A percentile compares a stretch with the other conserved stretches of the same genome.
phyloP scores from a whole-genome alignment of 1,140 invertebrate genomes.

The Lasioglossum albipes region DNA sequence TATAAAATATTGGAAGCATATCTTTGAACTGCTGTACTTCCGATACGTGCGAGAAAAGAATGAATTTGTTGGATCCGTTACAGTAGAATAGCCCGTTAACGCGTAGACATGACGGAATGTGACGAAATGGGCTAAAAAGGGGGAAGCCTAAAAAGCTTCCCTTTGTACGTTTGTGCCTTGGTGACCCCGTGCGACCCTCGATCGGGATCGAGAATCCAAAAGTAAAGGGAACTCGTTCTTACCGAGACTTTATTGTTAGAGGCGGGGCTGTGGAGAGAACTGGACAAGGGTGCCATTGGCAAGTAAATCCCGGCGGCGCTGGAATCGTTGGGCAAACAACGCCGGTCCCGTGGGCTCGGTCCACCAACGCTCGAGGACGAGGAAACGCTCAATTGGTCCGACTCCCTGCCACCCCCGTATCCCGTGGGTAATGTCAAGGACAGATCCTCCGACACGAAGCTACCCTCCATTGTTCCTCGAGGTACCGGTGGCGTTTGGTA shows the following conservation, averaged over 20 bases:
- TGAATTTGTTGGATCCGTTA: too few species aligned
- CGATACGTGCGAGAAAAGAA: too few species aligned
- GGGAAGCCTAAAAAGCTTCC: background rate
- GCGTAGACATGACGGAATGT: too few species aligned
- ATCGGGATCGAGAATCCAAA: background rate
- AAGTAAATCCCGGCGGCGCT: constrained; percentile 78
- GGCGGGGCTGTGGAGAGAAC: constrained; percentile 75
- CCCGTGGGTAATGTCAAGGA: constrained; percentile 76
- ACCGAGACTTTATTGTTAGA: constrained; percentile 81
- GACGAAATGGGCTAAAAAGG: background rate
- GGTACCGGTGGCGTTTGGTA: constrained; percentile 82
- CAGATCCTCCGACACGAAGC: constrained; percentile 81
- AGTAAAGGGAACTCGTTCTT: constrained; percentile 58
- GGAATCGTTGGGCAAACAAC: constrained; percentile 76
- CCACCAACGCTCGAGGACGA: constrained; percentile 80
- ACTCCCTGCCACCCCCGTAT: constrained; percentile 75
- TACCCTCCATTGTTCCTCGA: constrained; percentile 80
- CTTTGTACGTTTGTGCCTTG: background rate
- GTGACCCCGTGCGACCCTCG: constrained; percentile 7
- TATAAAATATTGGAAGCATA: too few species aligned
- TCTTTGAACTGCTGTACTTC: too few species aligned
- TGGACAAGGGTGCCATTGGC: constrained; percentile 80
- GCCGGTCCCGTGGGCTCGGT: constrained; percentile 78
- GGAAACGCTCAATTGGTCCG: constrained; percentile 81
- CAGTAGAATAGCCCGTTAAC: too few species aligned